Percentiles rank a stretch among this genome's conserved stretches.
Evolutionary conservation across 2,113 vertebrate genomes (phyloP).

Genomic region (Chinchilla lanigera): DNA sequence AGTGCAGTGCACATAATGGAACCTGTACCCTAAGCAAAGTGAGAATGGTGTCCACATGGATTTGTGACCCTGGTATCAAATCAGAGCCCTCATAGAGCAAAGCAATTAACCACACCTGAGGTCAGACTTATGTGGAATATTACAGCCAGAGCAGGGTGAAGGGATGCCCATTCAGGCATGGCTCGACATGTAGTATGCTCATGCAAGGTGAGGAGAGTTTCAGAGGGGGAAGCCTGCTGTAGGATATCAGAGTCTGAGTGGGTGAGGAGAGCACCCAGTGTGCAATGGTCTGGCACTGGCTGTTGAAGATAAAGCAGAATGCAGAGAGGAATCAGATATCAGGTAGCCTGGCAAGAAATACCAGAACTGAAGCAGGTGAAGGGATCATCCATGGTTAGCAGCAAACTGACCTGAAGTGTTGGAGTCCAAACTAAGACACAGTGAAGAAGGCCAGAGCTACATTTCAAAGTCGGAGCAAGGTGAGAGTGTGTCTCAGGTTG

Average conservation of each 20-base stretch:
- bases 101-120: background rate
- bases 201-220: background rate
- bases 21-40: background rate
- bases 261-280: background rate
- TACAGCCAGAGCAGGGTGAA: background rate
- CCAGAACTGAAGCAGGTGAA: background rate
- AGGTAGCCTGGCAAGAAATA: background rate
- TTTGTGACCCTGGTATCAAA: background rate
- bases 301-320: background rate
- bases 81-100: background rate
- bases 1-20: background rate
- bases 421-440: background rate
- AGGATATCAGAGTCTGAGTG: background rate
- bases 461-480: background rate
- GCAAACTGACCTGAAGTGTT: background rate
- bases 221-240: background rate
- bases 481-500: background rate
- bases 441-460: background rate
- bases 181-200: background rate
- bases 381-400: background rate
- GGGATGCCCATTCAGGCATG: accelerated
- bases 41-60: background rate
- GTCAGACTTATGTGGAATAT: background rate
- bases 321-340: background rate
- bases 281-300: background rate